A percentile compares a stretch with the other conserved stretches of the same genome.
These are phyloP conservation scores for Salmo trutta DNA, from an alignment of 2,797 vertebrate genomes.

Conservation along the genomic window DNA sequence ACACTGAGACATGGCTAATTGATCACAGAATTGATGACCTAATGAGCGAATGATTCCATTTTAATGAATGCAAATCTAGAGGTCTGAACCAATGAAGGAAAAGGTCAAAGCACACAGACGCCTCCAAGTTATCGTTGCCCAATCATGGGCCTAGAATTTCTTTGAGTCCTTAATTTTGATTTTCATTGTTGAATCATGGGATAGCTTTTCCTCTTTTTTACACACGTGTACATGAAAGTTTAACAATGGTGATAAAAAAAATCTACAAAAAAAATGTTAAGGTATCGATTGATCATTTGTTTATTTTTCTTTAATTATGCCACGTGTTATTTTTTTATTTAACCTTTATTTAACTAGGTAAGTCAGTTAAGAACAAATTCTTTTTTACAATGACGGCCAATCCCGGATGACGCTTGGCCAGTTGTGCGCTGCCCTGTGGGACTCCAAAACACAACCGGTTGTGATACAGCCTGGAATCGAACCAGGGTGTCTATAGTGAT, in stretches of 20 bases:
- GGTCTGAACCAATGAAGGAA: conserved; percentile 74
- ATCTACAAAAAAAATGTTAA: conserved; percentile 55
- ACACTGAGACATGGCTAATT: conserved; percentile 76
- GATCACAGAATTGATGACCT: conserved; percentile 56
- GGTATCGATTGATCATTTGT: conserved; percentile 56
- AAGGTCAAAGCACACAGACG: conserved; percentile 80
- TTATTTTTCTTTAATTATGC: conserved; percentile 55
- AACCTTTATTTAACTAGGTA: too few species aligned
- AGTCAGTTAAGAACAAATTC: too few species aligned
- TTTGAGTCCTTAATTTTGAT: conserved; percentile 62
- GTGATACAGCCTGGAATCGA: too few species aligned
- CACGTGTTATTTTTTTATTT: conserved; percentile 28
- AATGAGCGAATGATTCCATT: conserved; percentile 2
- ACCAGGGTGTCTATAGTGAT: too few species aligned
- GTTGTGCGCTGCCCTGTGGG: too few species aligned
- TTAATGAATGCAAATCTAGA: conserved; percentile 58
- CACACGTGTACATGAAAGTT: conserved; percentile 45
- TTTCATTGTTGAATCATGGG: conserved; percentile 66
- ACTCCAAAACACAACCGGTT: too few species aligned
- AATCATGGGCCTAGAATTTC: conserved; percentile 67
- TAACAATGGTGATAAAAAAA: conserved; percentile 59
- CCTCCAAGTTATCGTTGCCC: conserved; percentile 70
- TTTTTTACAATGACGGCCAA: too few species aligned
- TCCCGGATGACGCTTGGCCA: too few species aligned
- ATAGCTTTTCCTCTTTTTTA: conserved; percentile 64